A percentile compares a stretch with the other conserved stretches of the same genome.
Evolutionary conservation across 2,797 vertebrate genomes (phyloP).

Genomic region (Notolepis coatsorum): DNA sequence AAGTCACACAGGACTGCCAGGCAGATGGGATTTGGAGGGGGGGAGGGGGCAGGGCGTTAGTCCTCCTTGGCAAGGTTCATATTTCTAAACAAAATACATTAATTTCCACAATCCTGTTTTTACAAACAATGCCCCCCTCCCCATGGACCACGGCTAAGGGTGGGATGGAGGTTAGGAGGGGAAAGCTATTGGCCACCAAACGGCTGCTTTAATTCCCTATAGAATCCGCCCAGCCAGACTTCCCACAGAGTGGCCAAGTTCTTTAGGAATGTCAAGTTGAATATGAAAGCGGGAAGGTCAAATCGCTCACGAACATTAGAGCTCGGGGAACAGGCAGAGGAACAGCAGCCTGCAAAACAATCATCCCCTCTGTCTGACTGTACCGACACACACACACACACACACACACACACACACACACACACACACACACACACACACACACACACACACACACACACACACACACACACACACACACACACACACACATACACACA

Average conservation of each 20-base stretch:
- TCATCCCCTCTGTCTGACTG: conserved; percentile 67
- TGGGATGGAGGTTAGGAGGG: conserved; percentile 67
- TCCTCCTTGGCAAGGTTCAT: conserved; percentile 74
- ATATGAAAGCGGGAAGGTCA: conserved; percentile 81
- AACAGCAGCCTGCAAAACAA: conserved; percentile 77
- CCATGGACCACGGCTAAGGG: conserved; percentile 68
- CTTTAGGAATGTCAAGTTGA: conserved; percentile 81
- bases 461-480: conserved; percentile 8
- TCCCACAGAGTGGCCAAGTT: conserved; percentile 81
- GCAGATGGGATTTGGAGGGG: conserved; percentile 64
- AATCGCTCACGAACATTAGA: conserved; percentile 71
- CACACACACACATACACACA: conserved; percentile 15
- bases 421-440: conserved; percentile 21
- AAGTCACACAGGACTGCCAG: conserved; percentile 69
- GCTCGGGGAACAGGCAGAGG: conserved; percentile 66
- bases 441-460: conserved; percentile 34
- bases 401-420: conserved; percentile 59
- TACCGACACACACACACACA: conserved; percentile 37
- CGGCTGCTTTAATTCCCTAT: conserved; percentile 76
- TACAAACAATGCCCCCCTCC: conserved; percentile 75
- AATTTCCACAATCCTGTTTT: conserved; percentile 76
- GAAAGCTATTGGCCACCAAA: conserved; percentile 70
- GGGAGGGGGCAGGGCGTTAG: conserved; percentile 41
- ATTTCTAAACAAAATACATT: conserved; percentile 76
- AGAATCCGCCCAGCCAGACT: conserved; percentile 78